Evolutionary conservation across 2,797 vertebrate species (phyloP), one percentile per base, ranked within the genome.

Genomic region (Fistularia tabacaria): DNA sequence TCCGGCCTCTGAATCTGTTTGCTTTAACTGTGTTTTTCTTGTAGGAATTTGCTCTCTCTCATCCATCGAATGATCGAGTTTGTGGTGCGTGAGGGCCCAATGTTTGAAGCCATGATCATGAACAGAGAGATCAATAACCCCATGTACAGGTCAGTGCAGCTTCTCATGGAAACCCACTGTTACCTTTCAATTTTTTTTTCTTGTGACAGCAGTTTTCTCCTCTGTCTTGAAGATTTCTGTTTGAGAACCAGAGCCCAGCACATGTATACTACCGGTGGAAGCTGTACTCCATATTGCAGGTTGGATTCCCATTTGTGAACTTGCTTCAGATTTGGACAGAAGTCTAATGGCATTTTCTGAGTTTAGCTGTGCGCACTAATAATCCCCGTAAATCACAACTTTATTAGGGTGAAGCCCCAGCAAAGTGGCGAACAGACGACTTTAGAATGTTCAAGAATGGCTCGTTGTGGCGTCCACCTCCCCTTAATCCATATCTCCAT

Each of bases 61-160:
- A 99, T 99, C 86, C 97, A 99, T 87, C 97, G 97, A 89, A 99
- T 99, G 97, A 99, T 99, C 93, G 97, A 99, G 89, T 99, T 99
- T 95, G 97, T 99, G 92, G 97, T 99, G 89, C 97, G 97, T 92
- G 97, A 99, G 89, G 97, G 97, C 82, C 97, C 97, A 54, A 98
- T 99, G 97, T 99, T 99, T 92, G 97, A 99, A 95, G 97, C 97
- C 87, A 99, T 99, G 96, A 98, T 99, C 85, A 99, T 99, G 97
- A 99, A 98, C 90, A 72, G 96, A 92, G 97, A 99, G 86, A 94
- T 99, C 85, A 99, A 92, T 91, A 99, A 98, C 80, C 93, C 97
- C 42, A 95, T 98, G 93, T 99, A 98, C 93, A 98, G 97, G 97
- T 96, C 41, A 61, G 88, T 68, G 57, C 7, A 11, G 0, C 14